Percentiles rank a stretch among this genome's conserved stretches.
These are phyloP conservation scores for Xiphophorus hellerii DNA, from an alignment of 2,113 vertebrate genomes.

Conservation along the genomic window DNA sequence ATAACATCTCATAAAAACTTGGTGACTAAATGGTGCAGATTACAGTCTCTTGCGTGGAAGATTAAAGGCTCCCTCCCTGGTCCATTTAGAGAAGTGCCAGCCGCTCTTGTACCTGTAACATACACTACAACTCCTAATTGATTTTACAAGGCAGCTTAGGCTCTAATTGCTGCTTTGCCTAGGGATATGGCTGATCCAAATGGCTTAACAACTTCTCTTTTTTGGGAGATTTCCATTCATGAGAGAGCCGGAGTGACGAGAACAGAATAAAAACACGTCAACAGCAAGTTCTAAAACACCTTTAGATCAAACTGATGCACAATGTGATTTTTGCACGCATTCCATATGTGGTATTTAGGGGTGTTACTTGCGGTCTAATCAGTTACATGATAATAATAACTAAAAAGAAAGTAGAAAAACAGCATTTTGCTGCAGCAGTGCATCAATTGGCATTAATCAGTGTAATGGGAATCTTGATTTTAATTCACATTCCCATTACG, in stretches of 20 bases:
- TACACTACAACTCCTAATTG: conserved; percentile 67
- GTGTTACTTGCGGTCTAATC: too few relatives aligned
- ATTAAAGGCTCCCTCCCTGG: conserved; percentile 41
- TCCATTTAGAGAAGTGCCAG: conserved; percentile 50
- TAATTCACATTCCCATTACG: conserved; percentile 41
- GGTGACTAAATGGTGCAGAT: conserved; percentile 30
- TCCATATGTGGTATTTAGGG: too few relatives aligned
- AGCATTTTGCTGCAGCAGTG: background rate
- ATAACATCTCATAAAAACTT: conserved; percentile 17
- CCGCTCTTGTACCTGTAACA: conserved; percentile 63
- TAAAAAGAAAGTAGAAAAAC: too few relatives aligned
- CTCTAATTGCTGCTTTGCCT: conserved; percentile 72
- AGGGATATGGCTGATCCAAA: conserved; percentile 70
- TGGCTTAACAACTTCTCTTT: conserved; percentile 57
- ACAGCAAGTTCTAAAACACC: conserved; percentile 29
- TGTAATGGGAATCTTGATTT: conserved; percentile 26
- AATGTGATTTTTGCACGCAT: too few relatives aligned
- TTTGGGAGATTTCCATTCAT: conserved; percentile 58
- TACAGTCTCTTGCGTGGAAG: conserved; percentile 29
- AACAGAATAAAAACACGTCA: conserved; percentile 44
- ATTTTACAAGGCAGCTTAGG: conserved; percentile 75
- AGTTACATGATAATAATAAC: too few relatives aligned
- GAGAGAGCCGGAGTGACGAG: conserved; percentile 37
- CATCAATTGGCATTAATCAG: conserved; percentile 42
- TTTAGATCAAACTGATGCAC: conserved; percentile 16